Conservation (phyloP, 2,888 invertebrate species). For the Lobophora halterata region DNA sequence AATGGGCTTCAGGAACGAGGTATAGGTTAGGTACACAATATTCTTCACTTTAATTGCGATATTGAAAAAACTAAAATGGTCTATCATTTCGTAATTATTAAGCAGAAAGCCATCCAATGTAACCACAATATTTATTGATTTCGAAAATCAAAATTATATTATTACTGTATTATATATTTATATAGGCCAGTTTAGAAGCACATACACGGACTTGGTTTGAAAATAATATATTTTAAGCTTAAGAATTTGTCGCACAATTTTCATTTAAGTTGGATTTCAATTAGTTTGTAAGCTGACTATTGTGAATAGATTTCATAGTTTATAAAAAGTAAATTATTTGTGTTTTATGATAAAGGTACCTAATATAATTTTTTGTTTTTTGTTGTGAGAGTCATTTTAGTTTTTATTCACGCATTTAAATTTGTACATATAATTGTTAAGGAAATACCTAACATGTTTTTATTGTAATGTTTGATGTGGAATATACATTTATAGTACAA, state of each 20-base stretch:
- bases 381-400: slow-evolving; percentile 38
- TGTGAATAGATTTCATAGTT: slow-evolving; percentile 24
- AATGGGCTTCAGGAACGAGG: no score
- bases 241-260: slow-evolving; percentile 25
- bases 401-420: slow-evolving; percentile 43
- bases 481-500: slow-evolving; percentile 58
- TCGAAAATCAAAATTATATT: no score
- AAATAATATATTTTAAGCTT: slow-evolving; percentile 7
- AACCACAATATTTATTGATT: no score
- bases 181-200: no score
- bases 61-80: no score
- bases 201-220: no score
- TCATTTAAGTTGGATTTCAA: slow-evolving; percentile 11
- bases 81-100: no score
- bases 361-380: slow-evolving; percentile 32
- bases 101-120: no score
- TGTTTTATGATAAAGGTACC: slow-evolving; percentile 29
- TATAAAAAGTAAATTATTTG: slow-evolving; percentile 28
- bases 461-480: slow-evolving; percentile 43
- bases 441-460: slow-evolving; percentile 40
- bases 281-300: slow-evolving; percentile 19
- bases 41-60: no score
- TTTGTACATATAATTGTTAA: slow-evolving; percentile 30
- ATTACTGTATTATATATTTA: no score
- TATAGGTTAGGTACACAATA: no score